These are phyloP conservation scores for Callocephalon fimbriatum DNA, from an alignment of 2,113 vertebrate genomes.

Conservation along the genomic window DNA sequence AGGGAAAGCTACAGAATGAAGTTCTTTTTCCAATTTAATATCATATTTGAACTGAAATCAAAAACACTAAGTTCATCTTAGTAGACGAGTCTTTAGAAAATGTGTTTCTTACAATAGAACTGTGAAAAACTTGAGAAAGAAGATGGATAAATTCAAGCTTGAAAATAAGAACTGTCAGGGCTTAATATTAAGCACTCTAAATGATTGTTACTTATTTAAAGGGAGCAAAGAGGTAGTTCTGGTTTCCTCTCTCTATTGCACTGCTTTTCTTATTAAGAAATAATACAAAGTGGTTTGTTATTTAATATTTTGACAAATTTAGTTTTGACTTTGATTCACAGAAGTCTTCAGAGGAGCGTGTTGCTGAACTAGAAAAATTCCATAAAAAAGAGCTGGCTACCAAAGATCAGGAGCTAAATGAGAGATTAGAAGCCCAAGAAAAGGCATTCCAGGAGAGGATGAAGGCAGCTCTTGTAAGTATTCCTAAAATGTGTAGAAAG, in stretches of 20 bases:
- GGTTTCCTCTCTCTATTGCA: background rate
- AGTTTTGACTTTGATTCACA: slow-evolving; percentile 57
- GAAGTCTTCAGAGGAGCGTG: slow-evolving; percentile 88
- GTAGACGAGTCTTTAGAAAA: background rate
- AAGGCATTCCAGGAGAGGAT: slow-evolving; percentile 77
- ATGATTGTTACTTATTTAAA: background rate
- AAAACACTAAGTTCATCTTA: background rate
- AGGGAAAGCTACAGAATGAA: background rate
- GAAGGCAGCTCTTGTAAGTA: slow-evolving; percentile 84
- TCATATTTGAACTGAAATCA: background rate
- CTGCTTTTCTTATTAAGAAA: background rate
- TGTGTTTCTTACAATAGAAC: background rate
- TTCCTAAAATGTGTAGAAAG: background rate
- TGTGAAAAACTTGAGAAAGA: background rate
- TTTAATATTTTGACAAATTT: background rate
- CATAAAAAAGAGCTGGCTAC: slow-evolving; percentile 83
- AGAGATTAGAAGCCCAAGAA: slow-evolving; percentile 71
- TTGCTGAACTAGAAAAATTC: slow-evolving; percentile 82
- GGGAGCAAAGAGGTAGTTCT: background rate
- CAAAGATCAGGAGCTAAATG: slow-evolving; percentile 85
- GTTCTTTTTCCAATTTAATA: background rate
- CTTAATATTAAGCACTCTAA: background rate
- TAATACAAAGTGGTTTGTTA: background rate
- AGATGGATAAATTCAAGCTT: background rate
- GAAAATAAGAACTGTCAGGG: background rate